These are phyloP conservation scores for Drosophila yooni DNA, from an alignment of 2,888 invertebrate species.

Conservation along the genomic window DNA sequence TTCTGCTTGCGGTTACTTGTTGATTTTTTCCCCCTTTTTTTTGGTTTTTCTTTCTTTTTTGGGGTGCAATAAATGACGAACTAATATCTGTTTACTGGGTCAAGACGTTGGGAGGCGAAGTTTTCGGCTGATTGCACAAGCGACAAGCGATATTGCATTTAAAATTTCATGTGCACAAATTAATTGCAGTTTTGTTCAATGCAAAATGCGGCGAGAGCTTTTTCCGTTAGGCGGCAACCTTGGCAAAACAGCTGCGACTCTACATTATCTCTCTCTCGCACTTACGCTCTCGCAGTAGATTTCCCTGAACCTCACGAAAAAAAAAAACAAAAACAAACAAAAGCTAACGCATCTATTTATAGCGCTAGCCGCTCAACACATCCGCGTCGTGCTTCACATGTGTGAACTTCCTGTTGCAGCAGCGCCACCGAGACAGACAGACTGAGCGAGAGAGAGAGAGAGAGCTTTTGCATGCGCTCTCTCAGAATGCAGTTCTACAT, in stretches of 20 bases:
- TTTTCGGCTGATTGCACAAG: slow-evolving; percentile 29
- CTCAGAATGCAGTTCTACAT: slow-evolving; percentile 66
- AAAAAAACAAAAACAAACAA: slow-evolving; percentile 25
- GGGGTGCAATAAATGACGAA: slow-evolving; percentile 56
- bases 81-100: slow-evolving; percentile 65
- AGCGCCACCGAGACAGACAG: slow-evolving; percentile 34
- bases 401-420: slow-evolving; percentile 73
- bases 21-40: slow-evolving; percentile 46
- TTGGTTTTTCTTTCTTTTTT: slow-evolving; percentile 36
- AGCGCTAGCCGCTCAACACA: slow-evolving; percentile 59
- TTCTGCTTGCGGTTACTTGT: slow-evolving; percentile 81
- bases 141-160: slow-evolving; percentile 18
- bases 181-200: slow-evolving; percentile 68
- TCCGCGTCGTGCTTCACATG: slow-evolving; percentile 57
- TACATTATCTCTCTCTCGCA: background rate
- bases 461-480: slow-evolving; percentile 55
- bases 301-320: slow-evolving; percentile 83
- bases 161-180: slow-evolving; percentile 35
- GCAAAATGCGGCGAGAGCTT: slow-evolving; percentile 64
- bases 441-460: slow-evolving; percentile 11
- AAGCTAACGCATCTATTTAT: slow-evolving; percentile 76
- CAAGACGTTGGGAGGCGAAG: slow-evolving; percentile 54
- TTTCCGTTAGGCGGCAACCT: slow-evolving; percentile 72
- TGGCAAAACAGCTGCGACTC: slow-evolving; percentile 67
- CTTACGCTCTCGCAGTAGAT: slow-evolving; percentile 64